These are phyloP conservation scores for Sabatieria punctata DNA, from an alignment of 2,888 invertebrate genomes.

Conservation along the genomic window DNA sequence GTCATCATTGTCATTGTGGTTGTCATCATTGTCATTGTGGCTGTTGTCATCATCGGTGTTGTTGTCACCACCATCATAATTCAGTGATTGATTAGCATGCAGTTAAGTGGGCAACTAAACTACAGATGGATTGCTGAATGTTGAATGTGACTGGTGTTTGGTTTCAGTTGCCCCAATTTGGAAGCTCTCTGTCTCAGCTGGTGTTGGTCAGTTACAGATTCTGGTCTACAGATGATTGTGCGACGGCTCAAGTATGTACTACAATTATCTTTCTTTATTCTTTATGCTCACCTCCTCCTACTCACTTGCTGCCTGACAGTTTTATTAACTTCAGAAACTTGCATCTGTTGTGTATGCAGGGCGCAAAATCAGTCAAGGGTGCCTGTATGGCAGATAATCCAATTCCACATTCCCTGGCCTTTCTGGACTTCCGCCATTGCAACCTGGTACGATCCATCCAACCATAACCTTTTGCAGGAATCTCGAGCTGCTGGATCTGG, in stretches of 20 bases:
- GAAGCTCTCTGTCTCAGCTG: conserved; percentile 4
- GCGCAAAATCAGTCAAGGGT: background rate
- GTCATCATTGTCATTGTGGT: too few species aligned
- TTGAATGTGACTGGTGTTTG: background rate
- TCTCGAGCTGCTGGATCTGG: background rate
- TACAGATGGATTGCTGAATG: too few species aligned
- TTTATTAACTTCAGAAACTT: background rate
- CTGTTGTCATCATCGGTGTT: too few species aligned
- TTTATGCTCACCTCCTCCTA: too few species aligned
- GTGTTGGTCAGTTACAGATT: conserved; percentile 8
- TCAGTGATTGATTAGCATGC: too few species aligned
- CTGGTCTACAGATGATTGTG: background rate
- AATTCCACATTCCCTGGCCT: too few species aligned
- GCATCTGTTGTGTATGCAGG: background rate
- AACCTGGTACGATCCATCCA: background rate
- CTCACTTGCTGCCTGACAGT: too few species aligned
- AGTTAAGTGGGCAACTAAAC: too few species aligned
- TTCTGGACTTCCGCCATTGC: background rate
- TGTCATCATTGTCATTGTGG: too few species aligned
- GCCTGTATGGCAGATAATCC: too few species aligned
- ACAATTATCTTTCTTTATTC: too few species aligned
- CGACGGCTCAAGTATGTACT: background rate
- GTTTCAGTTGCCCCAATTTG: background rate
- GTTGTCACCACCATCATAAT: too few species aligned
- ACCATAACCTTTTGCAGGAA: background rate